Evolutionary conservation across 64 coral and sea anemone genomes (phyloP).

Genomic region (Montipora sp.): DNA sequence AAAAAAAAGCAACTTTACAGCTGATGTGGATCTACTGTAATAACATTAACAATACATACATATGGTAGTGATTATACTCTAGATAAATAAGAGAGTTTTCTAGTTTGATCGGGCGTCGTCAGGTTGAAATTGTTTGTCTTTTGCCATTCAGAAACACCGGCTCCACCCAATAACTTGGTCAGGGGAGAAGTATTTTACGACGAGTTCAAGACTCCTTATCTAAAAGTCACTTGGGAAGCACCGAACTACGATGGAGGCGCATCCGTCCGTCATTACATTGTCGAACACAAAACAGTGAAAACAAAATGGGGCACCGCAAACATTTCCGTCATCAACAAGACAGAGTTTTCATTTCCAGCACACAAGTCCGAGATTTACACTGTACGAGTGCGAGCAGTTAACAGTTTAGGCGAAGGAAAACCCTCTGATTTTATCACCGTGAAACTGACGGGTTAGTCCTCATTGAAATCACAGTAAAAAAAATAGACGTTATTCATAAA

Average conservation of each 20-base stretch:
- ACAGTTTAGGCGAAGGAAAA: neutral
- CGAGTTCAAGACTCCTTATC: neutral
- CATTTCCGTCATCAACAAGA: neutral
- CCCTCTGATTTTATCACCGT: neutral
- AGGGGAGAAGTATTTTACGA: constrained; percentile 3
- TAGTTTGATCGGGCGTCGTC: no score
- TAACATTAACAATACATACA: no score
- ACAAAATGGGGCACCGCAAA: constrained; percentile 14
- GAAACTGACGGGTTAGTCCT: constrained; percentile 15
- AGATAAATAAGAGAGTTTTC: no score
- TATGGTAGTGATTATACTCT: no score
- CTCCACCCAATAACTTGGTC: neutral
- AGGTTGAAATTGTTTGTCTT: neutral
- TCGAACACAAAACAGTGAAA: constrained; percentile 37
- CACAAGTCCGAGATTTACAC: constrained; percentile 18
- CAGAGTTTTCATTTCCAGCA: neutral
- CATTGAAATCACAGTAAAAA: neutral
- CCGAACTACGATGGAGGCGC: constrained; percentile 3
- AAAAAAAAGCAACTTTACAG: no score
- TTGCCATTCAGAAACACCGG: neutral
- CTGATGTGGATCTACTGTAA: no score
- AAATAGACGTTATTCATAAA: no score
- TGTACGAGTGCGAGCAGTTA: constrained; percentile 22
- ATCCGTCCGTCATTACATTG: neutral
- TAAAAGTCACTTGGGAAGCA: neutral